These are phyloP conservation scores for Esox masquinongy DNA, from an alignment of 2,797 vertebrate species.

Conservation along the genomic window DNA sequence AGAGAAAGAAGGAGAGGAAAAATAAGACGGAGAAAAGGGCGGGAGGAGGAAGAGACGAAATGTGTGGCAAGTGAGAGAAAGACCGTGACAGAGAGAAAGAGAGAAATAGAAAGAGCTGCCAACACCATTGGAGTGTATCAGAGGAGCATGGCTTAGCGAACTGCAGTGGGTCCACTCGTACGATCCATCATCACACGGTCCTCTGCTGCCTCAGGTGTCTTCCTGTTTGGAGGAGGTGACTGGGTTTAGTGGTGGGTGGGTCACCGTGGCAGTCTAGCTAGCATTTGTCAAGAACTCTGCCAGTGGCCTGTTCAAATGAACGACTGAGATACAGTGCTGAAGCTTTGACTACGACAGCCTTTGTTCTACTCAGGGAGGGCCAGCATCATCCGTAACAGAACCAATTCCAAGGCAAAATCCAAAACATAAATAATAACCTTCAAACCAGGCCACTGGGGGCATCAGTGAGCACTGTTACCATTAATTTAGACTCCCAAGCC, in stretches of 20 bases:
- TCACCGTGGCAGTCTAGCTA: not conserved
- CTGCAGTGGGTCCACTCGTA: not conserved
- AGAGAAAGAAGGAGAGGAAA: not conserved
- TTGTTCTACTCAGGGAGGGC: not conserved
- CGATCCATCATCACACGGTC: conserved; percentile 8
- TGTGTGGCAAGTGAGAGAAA: no score
- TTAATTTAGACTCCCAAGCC: no score
- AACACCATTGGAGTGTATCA: conserved; percentile 42
- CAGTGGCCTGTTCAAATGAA: conserved; percentile 24
- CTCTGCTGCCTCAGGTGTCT: conserved; percentile 29
- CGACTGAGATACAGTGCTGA: conserved; percentile 31
- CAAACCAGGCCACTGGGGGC: no score
- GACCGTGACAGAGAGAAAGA: not conserved
- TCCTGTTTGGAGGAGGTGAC: not conserved
- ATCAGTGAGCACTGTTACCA: no score
- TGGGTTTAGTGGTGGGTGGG: not conserved
- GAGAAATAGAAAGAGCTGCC: not conserved
- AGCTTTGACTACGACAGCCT: conserved; percentile 23
- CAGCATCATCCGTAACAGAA: no score
- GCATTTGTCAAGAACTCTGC: conserved; percentile 11
- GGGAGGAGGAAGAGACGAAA: not conserved
- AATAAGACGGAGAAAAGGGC: not conserved
- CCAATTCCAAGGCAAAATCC: no score
- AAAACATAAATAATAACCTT: no score
- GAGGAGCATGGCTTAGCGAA: conserved; percentile 31